A percentile compares a stretch with the other conserved stretches of the same genome.
Conservation (phyloP, 2,888 invertebrate genomes). For the Hanleya hanleyi region DNA sequence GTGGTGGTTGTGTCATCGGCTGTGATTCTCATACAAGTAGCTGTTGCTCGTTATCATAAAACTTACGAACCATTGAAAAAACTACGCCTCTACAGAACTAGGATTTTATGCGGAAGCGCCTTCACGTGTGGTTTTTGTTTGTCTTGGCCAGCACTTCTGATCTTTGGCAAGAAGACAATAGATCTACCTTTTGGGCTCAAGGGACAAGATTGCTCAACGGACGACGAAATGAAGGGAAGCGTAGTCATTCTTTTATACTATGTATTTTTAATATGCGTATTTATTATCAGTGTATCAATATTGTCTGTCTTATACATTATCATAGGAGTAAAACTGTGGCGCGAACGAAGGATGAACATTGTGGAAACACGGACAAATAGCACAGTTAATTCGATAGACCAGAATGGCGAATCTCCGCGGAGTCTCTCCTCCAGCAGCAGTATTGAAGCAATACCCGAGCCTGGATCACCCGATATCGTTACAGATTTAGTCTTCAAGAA, state of each 20-base stretch:
- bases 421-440: not conserved
- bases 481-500: not conserved
- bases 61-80: slow-evolving; percentile 60
- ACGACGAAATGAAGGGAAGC: slow-evolving; percentile 57
- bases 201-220: slow-evolving; percentile 62
- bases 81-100: slow-evolving; percentile 52
- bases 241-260: slow-evolving; percentile 61
- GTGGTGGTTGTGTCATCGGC: slow-evolving; percentile 62
- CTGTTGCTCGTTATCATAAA: slow-evolving; percentile 60
- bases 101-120: slow-evolving; percentile 50
- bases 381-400: not conserved
- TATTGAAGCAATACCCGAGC: not conserved
- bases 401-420: not conserved
- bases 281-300: slow-evolving; percentile 54
- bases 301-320: slow-evolving; percentile 58
- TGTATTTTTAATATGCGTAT: slow-evolving; percentile 58
- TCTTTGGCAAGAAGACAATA: slow-evolving; percentile 56
- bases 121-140: slow-evolving; percentile 51
- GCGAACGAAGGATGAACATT: slow-evolving; percentile 51
- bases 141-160: slow-evolving; percentile 58
- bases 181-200: slow-evolving; percentile 37
- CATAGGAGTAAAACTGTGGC: slow-evolving; percentile 59
- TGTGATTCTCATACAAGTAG: slow-evolving; percentile 60
- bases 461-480: not conserved
- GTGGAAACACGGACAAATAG: slow-evolving; percentile 39